Evolutionary conservation across 2,888 invertebrate genomes (phyloP), one percentile per base, ranked within the genome.

Genomic region (Apoderus coryli): DNA sequence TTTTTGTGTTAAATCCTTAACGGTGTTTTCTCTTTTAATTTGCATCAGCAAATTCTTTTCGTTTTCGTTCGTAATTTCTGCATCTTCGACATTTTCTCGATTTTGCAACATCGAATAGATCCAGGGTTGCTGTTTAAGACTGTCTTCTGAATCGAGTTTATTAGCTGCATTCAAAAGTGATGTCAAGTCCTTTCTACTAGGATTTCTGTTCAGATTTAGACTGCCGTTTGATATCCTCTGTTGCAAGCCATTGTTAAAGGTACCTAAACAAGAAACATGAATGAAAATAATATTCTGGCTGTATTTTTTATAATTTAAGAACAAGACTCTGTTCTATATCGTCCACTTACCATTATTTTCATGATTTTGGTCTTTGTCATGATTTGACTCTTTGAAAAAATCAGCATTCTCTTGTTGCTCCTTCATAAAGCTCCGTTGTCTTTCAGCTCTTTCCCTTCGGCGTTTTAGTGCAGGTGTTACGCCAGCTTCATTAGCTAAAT

Each of bases 1-100:
- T 57, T 82, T 81, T 54, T 86, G 84, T 22, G 85, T 85, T 38
- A 88, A 62, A 60, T 88, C 86, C 60, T 85, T 85, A 27, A 88
- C 86, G 27, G 84, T 84, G 49, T 79, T 80, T 57, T 86, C 85
- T 41, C 80, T 69, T 50, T 79, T 80, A 29, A 82, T 54, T 42
- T 81, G 69, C 35, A 77, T 59, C 35, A 75, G 64, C 46, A 77
- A 61, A 47, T 67, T 65, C 45, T 56, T 50, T 11, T 59, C 57
- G 44, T 65, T 59, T 42, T 59, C 58, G 51, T 63, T 63, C 43
- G 61, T 53, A 40, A 57, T 59, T 37, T 61, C 61, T 41, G 59
- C 51, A 48, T 61, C 58, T 39, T 59, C 61, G 34, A 66, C 40
- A 9, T 38, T 39, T 22, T 44, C 43, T 25, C 44, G 43, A 25